Base-by-base conservation (phyloP, 2,888 invertebrate species). In the Amaurobius ferox region DNA sequence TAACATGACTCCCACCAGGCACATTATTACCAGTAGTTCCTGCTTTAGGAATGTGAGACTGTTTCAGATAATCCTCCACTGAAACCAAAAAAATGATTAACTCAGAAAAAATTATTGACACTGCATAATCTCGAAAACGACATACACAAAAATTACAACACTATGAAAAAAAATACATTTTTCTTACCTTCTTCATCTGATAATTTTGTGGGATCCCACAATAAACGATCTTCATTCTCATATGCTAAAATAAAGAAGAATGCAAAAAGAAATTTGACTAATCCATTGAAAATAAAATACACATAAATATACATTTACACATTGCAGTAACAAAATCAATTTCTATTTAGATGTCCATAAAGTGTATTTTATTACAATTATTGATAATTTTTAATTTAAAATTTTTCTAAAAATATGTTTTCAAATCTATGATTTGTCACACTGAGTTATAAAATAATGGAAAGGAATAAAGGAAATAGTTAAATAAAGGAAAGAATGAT, bases 171-270 rank as follows among this genome's bases (percentile, higher is more conserved):
- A 16, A 23, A n/a, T 23, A 55, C 19, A 35, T 7, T 35, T 7
- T 7, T 35, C 19, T 19, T 44, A 85, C 87, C 91, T 89, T 90
- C 90, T 85, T 89, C 88, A 88, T 91, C 91, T 26, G 90, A 89
- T 78, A 97, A 92, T 88, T 94, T 94, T 89, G 93, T 94, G 0
- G 98, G 97, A 91, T 97, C 96, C 98, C 98, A 98, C 11, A 98
- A 92, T 74, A 98, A 93, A 92, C 97, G 96, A 91, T 98, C 98
- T 91, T 98, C 97, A 92, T 98, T 98, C 92, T 97, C 97, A 91
- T 97, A 97, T 0, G 97, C 97, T 88, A 66, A 55, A 55, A 5
- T 55, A 5, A n/a, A n/a, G n/a, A n/a, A n/a, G n/a, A n/a, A n/a
- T n/a, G n/a, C n/a, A n/a, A n/a, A n/a, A n/a, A n/a, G n/a, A n/a